Conservation (phyloP, 2,113 vertebrate species). For the Prionailurus bengalensis region DNA sequence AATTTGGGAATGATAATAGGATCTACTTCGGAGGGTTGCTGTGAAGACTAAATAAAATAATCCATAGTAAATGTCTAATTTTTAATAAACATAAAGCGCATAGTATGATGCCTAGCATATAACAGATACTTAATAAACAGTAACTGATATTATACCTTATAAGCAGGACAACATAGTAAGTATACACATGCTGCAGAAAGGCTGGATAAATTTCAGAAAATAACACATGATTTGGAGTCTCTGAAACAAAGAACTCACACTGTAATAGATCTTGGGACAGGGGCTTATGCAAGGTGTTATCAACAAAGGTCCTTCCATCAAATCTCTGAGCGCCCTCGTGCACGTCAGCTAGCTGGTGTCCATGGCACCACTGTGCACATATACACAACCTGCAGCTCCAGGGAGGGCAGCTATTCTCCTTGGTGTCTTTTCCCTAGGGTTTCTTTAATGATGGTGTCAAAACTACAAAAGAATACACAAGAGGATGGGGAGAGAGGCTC, state of each 20-base stretch:
- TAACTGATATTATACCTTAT: not conserved
- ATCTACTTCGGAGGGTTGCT: not conserved
- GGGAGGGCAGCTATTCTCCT: slow-evolving; percentile 21
- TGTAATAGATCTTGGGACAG: not conserved
- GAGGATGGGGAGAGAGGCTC: not conserved
- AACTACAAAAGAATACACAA: not conserved
- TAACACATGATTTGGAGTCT: not conserved
- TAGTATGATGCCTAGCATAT: not conserved
- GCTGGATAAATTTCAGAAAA: not conserved
- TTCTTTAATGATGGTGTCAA: slow-evolving; percentile 46
- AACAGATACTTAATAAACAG: not conserved
- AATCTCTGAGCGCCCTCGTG: not conserved
- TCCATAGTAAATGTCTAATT: not conserved
- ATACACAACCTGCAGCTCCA: not conserved
- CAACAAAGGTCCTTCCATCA: not conserved
- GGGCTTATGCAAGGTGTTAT: not conserved
- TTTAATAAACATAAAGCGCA: not conserved
- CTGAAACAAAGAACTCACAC: not conserved
- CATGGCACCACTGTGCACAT: not conserved
- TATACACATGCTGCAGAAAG: not conserved
- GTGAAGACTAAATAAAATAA: not conserved
- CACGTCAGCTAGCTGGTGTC: not conserved
- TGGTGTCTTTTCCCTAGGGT: slow-evolving; percentile 37
- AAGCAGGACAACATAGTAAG: not conserved
- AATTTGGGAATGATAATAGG: not conserved